Conservation (phyloP, 1,140 invertebrate genomes). For the Drosophila elegans region DNA sequence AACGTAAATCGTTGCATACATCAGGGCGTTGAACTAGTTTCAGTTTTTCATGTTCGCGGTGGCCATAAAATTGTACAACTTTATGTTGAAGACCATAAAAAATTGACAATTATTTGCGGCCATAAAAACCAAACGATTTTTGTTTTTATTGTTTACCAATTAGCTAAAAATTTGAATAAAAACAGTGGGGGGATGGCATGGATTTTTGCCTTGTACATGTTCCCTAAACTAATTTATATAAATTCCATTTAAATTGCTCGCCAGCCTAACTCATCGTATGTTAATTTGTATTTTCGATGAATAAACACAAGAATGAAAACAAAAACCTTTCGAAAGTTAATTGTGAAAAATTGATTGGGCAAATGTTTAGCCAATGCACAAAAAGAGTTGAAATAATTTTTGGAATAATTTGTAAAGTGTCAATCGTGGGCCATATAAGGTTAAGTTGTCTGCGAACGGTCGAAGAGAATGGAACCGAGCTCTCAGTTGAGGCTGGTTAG, state of each 20-base stretch:
- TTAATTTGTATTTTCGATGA: slow-evolving; percentile 49
- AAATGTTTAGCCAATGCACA: slow-evolving; percentile 57
- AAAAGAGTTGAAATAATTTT: slow-evolving; percentile 54
- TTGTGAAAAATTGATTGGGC: slow-evolving; percentile 75
- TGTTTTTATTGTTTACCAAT: slow-evolving; percentile 61
- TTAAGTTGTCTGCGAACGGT: slow-evolving; percentile 28
- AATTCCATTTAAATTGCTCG: slow-evolving; percentile 63
- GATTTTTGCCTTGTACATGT: slow-evolving; percentile 3
- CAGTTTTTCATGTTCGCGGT: not conserved
- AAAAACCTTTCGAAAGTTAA: slow-evolving; percentile 62
- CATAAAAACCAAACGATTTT: slow-evolving; percentile 68
- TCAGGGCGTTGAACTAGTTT: slow-evolving; percentile 43
- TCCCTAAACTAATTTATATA: slow-evolving; percentile 63
- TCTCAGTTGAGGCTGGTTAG: slow-evolving; percentile 22
- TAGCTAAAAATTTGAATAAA: slow-evolving; percentile 55
- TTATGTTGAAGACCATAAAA: slow-evolving; percentile 56
- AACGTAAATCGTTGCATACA: slow-evolving; percentile 43
- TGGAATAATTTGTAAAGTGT: slow-evolving; percentile 63
- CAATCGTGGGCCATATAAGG: slow-evolving; percentile 57
- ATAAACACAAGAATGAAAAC: slow-evolving; percentile 14
- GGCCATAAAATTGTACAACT: slow-evolving; percentile 44
- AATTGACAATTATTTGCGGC: slow-evolving; percentile 71
- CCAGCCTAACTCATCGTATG: slow-evolving; percentile 22
- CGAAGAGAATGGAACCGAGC: slow-evolving; percentile 57
- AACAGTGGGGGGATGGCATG: not conserved